Percentiles rank a stretch among this genome's conserved stretches.
Conservation (phyloP, 2,888 invertebrate species). For the Rhamnusium bicolor region DNA sequence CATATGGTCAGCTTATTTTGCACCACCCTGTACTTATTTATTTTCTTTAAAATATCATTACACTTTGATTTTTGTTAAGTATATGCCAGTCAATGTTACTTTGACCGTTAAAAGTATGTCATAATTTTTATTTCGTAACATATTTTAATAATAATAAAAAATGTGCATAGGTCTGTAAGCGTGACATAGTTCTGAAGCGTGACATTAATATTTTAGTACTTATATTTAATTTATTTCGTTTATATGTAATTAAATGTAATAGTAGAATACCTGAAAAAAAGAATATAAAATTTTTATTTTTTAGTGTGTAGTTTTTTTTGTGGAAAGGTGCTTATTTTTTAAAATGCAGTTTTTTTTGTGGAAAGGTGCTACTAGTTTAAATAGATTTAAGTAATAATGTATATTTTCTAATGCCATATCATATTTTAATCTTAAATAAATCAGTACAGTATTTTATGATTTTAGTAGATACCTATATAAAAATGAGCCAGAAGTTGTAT, state of each 20-base stretch:
- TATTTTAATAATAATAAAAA: background rate
- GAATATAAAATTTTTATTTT: too few relatives aligned
- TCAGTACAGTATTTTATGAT: background rate
- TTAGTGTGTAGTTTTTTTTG: background rate
- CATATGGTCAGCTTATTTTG: too few relatives aligned
- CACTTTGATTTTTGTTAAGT: too few relatives aligned
- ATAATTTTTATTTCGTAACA: constrained; percentile 1
- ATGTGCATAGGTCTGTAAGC: constrained; percentile 4
- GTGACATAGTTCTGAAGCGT: too few relatives aligned
- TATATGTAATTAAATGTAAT: background rate
- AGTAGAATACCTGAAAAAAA: too few relatives aligned
- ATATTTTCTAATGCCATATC: background rate
- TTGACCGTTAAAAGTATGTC: background rate
- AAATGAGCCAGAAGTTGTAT: background rate
- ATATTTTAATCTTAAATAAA: background rate
- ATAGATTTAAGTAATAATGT: too few relatives aligned
- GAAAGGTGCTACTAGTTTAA: too few relatives aligned
- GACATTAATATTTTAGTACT: constrained; percentile 18
- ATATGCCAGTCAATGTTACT: too few relatives aligned
- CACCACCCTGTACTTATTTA: too few relatives aligned
- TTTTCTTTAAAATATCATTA: too few relatives aligned
- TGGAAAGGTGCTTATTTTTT: too few relatives aligned
- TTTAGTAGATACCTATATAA: background rate
- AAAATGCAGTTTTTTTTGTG: too few relatives aligned
- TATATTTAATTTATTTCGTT: constrained; percentile 24